A percentile compares a stretch with the other conserved stretches of the same genome.
These are phyloP conservation scores for Drosophila guanche DNA, from an alignment of 1,140 invertebrate genomes.

Conservation along the genomic window DNA sequence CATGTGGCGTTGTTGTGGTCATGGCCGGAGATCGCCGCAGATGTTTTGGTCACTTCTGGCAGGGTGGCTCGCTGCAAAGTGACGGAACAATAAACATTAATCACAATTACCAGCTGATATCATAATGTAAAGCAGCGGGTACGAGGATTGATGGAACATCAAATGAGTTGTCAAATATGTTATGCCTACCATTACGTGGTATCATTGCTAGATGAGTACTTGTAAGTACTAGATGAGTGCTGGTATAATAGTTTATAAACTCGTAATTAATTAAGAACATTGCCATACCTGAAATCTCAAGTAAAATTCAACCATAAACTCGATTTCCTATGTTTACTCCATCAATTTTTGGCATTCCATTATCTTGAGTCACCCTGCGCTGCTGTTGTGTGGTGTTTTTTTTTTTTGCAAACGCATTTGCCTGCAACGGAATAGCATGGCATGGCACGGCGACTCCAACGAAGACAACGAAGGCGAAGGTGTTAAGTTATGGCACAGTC, in stretches of 20 bases:
- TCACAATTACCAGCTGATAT: slow-evolving; percentile 51
- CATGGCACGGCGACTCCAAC: slow-evolving; percentile 35
- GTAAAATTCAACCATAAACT: too few relatives aligned
- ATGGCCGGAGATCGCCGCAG: slow-evolving; percentile 15
- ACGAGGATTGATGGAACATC: slow-evolving; percentile 13
- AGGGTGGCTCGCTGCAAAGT: slow-evolving; percentile 26
- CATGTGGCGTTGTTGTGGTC: slow-evolving; percentile 22
- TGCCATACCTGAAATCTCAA: not conserved
- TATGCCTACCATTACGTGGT: too few relatives aligned
- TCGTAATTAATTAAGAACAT: too few relatives aligned
- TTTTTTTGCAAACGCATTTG: slow-evolving; percentile 45
- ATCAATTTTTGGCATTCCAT: too few relatives aligned
- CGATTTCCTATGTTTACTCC: not conserved
- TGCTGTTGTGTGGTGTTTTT: slow-evolving; percentile 22
- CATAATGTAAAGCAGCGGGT: slow-evolving; percentile 22
- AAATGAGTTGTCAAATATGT: slow-evolving; percentile 15
- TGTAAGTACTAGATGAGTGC: not conserved
- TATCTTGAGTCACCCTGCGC: slow-evolving; percentile 22
- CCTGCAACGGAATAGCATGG: slow-evolving; percentile 26
- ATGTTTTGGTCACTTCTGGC: slow-evolving; percentile 41
- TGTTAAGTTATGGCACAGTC: slow-evolving; percentile 81
- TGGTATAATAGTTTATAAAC: not conserved
- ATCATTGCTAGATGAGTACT: too few relatives aligned
- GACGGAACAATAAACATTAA: slow-evolving; percentile 25
- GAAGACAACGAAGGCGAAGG: slow-evolving; percentile 65